Evolutionary conservation across 2,888 invertebrate species (phyloP).

Genomic region (Drosophila mayaguana): DNA sequence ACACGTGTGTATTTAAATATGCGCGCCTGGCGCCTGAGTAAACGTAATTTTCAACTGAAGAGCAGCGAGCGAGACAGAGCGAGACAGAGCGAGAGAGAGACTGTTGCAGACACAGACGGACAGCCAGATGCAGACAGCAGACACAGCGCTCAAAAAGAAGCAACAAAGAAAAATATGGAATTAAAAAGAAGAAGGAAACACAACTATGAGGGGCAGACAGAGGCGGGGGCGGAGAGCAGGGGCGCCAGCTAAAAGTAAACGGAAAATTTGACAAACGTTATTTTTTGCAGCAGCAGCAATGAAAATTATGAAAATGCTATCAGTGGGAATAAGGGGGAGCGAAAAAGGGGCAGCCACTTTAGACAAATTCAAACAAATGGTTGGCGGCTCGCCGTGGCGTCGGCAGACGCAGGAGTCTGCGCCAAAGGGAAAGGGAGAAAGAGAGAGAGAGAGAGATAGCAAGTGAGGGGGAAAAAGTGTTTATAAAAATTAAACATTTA

Average conservation of each 20-base stretch:
- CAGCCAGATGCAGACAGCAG: conserved; percentile 50
- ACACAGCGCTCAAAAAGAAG: conserved; percentile 49
- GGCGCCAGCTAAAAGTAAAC: conserved; percentile 64
- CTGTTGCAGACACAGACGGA: conserved; percentile 40
- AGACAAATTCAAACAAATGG: conserved; percentile 81
- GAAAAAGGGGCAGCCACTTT: conserved; percentile 64
- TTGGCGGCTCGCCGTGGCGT: conserved; percentile 46
- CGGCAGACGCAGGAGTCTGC: conserved; percentile 33
- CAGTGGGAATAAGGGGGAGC: conserved; percentile 12
- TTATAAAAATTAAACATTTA: conserved; percentile 76
- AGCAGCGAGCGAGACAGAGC: conserved; percentile 27
- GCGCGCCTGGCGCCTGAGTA: conserved; percentile 84
- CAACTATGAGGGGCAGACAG: conserved; percentile 39
- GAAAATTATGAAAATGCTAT: conserved; percentile 73
- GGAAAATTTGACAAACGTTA: conserved; percentile 70
- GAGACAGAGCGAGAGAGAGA: conserved; percentile 5
- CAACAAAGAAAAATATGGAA: conserved; percentile 73
- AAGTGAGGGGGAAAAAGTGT: conserved; percentile 44
- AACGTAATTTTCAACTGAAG: conserved; percentile 83
- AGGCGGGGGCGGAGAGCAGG: conserved; percentile 9
- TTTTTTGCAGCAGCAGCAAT: conserved; percentile 45
- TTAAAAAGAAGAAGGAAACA: conserved; percentile 69
- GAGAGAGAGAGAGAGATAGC: not conserved
- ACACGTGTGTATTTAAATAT: conserved; percentile 86
- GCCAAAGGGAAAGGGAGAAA: not conserved